Percentiles rank a stretch among this genome's conserved stretches.
Conservation (phyloP, 2,888 invertebrate genomes). For the Eretmocerus hayati region DNA sequence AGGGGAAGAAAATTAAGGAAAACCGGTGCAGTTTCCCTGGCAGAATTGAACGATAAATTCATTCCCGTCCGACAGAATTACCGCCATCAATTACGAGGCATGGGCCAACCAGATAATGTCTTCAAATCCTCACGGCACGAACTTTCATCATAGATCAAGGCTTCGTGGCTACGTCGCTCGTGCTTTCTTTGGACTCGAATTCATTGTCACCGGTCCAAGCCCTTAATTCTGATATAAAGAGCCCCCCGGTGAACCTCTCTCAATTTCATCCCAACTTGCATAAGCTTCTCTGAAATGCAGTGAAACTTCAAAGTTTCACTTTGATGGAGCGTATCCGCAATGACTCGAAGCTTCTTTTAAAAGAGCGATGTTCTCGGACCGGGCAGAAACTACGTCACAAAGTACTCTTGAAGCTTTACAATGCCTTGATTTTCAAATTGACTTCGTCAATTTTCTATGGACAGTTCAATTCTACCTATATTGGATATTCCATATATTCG, state of each 20-base stretch:
- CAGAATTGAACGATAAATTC: conserved; percentile 22
- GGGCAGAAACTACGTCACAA: no score
- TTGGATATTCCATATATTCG: no score
- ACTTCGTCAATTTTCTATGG: no score
- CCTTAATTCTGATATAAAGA: conserved; percentile 18
- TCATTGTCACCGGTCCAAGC: conserved; percentile 11
- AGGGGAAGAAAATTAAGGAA: no score
- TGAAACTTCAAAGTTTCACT: not conserved
- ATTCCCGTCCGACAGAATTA: conserved; percentile 26
- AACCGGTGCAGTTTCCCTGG: no score
- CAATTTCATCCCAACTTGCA: not conserved
- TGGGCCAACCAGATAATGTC: conserved; percentile 35
- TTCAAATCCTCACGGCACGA: conserved; percentile 35
- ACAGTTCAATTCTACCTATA: no score
- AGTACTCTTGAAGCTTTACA: no score
- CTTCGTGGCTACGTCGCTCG: conserved; percentile 14
- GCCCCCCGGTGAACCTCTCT: conserved; percentile 1
- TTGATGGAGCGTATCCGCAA: not conserved
- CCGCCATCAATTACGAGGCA: conserved; percentile 32
- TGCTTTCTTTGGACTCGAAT: conserved; percentile 20
- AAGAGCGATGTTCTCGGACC: no score
- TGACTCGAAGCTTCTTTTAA: no score
- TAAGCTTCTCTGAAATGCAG: not conserved
- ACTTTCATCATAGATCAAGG: conserved; percentile 36
- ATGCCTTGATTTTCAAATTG: no score